Base-by-base conservation (phyloP, 2,113 vertebrate genomes). In the Halcyon senegalensis region DNA sequence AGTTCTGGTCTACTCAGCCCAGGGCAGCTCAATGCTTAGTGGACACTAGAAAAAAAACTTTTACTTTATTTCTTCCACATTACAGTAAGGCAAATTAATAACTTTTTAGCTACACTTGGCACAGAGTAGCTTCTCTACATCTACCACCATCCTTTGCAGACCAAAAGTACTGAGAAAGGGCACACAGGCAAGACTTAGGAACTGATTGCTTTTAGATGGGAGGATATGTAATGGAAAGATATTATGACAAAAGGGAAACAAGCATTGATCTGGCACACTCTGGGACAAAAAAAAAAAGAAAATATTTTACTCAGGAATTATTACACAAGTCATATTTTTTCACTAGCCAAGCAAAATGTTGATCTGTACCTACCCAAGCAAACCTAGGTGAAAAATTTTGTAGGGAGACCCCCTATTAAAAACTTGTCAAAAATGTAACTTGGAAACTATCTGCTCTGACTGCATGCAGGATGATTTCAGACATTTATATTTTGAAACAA, bases 261-360 rank as follows among this genome's bases (percentile, higher is more conserved):
- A 78, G 16, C 27, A 35, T 48, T 9, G 5, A 80, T 19, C 9
- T 39, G 10, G 16, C 6, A 55, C 12, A 41, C 28, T n/a, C 13
- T 4, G 3, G 13, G 14, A 14, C 6, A 43, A 77, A 81, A 83
- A 53, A 24, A 50, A 35, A 58, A 66, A 67, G 43, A 30, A 46
- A 5, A 51, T 75, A 75, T 31, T 87, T 78, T 68, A 44, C 58
- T 50, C 11, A 17, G 46, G 13, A 75, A 39, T 48, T 86, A 62
- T 25, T 58, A 18, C 10, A 43, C 0, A 0, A 70, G 2, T 69
- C n/a, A 35, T 30, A 39, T 1, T 50, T 90, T 37, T 74, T 74
- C 25, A 56, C n/a, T 41, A 60, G 27, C 50, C 37, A 74, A 66
- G 18, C 16, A 83, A 80, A 92, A 13, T n/a, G 44, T 28, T 83